Conservation (phyloP, 2,113 vertebrate species). For the Steatornis caripensis region DNA sequence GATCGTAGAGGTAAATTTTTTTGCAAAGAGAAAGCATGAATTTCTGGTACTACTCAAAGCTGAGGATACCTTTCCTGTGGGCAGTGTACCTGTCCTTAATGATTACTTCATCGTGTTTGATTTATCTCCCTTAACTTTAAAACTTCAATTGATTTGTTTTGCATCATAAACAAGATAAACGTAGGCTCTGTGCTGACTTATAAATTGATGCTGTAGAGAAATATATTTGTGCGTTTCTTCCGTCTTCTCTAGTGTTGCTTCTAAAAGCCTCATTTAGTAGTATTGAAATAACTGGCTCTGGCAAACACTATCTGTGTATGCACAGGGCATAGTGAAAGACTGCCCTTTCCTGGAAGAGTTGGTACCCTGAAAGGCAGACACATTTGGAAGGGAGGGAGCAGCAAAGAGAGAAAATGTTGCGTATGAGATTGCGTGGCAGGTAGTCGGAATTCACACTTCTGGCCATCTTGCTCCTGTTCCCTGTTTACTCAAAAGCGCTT, state of each 20-base stretch:
- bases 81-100: background rate
- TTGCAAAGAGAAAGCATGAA: background rate
- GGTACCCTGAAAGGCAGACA: background rate
- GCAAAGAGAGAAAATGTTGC: background rate
- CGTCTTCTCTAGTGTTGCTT: background rate
- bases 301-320: background rate
- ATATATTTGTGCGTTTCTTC: background rate
- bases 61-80: background rate
- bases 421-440: background rate
- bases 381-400: background rate
- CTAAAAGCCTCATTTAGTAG: background rate
- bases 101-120: background rate
- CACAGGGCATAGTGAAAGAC: background rate
- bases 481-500: background rate
- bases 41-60: background rate
- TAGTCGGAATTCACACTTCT: background rate
- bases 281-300: background rate
- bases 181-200: background rate
- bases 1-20: slow-evolving; percentile 84
- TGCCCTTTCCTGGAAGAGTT: background rate
- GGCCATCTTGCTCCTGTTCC: background rate
- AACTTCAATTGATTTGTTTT: background rate
- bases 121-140: background rate
- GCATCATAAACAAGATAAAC: background rate
- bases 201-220: background rate